Conservation (phyloP, 2,113 vertebrate genomes). For the Prietella phreatophila region DNA sequence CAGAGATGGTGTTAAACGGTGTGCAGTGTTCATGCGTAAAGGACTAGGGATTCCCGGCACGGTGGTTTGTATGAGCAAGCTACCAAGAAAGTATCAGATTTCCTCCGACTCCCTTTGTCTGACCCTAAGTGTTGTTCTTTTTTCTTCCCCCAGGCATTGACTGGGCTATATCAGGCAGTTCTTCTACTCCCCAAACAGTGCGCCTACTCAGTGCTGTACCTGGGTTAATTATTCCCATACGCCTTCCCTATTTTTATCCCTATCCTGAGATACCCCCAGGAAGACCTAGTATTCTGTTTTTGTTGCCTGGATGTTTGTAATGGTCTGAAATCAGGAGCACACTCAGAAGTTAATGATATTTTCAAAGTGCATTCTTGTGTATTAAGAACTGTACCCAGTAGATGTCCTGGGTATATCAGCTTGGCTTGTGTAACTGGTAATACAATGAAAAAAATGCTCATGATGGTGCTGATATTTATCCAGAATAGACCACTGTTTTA, state of each 20-base stretch:
- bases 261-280: neutral
- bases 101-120: slow-evolving; percentile 13
- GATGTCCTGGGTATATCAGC: neutral
- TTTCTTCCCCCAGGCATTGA: neutral
- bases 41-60: slow-evolving; percentile 20
- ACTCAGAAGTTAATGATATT: neutral
- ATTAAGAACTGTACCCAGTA: neutral
- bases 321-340: neutral
- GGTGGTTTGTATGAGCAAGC: neutral
- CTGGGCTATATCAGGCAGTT: slow-evolving; percentile 19
- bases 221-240: slow-evolving; percentile 30
- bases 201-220: slow-evolving; percentile 20
- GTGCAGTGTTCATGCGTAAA: slow-evolving; percentile 10
- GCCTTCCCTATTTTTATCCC: slow-evolving; percentile 27
- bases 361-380: neutral
- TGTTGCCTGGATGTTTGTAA: neutral
- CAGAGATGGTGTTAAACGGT: neutral
- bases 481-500: neutral
- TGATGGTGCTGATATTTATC: neutral
- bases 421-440: neutral
- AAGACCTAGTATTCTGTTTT: neutral
- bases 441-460: neutral
- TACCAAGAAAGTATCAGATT: slow-evolving; percentile 15
- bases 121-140: slow-evolving; percentile 6
- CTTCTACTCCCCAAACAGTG: slow-evolving; percentile 24